Base-by-base conservation (phyloP, 92 coral and sea anemone genomes). In the Parazoanthus darwini region DNA sequence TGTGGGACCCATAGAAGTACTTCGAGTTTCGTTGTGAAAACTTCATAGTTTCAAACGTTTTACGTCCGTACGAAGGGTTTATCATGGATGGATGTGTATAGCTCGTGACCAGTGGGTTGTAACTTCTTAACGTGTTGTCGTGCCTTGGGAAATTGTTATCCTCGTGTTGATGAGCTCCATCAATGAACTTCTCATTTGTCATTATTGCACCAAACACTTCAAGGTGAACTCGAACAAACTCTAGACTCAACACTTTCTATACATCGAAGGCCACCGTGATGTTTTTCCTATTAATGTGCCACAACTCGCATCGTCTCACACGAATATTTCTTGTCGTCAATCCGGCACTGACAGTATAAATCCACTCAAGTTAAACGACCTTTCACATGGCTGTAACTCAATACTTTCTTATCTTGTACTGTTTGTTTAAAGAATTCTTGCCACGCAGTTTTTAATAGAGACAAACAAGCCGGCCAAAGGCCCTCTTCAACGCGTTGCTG, bases 301-400 rank as follows among this genome's bases (percentile, higher is more conserved):
- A 22, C 48, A 74, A 76, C 48, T 76, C 35, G 48, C 29, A 44
- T 26, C 7, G 70, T 23, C 46, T 76, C 25, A 76, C n/a, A 44
- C 80, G 46, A 76, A 76, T 22, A 75, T 71, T 71, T 70, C 66
- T 70, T 36, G 63, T 43, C 56, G 16, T 37, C 18, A 65, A 25
- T 43, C 87, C 59, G 14, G 67, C 18, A 3, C 63, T 35, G 85
- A 44, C 79, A 71, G 26, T 10, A 39, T 9, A 35, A 39, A 76
- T 44, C 65, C 16, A 25, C 43, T 84, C 56, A 14, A 70, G 18
- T 48, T 71, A 43, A 48, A 46, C 77, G 79, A 71, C 87, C 87
- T 84, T 83, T 84, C 74, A 71, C 78, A 84, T 84, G 51, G 44
- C 50, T 71, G 87, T 44, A 84, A 84, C 77, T 33, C 74, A 38